phyloP scores from a whole-genome alignment of 92 coral and sea anemone genomes.

The Paramuricea clavata region DNA sequence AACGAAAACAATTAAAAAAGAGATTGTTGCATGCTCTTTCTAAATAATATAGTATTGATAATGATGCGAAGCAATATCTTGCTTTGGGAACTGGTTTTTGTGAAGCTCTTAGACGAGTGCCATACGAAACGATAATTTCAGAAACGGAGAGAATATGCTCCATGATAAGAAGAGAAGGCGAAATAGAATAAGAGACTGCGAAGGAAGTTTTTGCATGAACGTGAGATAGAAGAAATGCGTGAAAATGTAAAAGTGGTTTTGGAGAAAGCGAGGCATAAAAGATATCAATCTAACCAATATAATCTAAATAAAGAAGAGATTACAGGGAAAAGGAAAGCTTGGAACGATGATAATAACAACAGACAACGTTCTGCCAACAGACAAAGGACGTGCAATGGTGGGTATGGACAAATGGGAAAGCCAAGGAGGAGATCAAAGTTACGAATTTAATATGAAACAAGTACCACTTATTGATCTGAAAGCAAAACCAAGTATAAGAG shows the following conservation, averaged over 20 bases:
- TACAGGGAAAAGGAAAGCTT: not conserved
- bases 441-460: not conserved
- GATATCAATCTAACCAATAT: not conserved
- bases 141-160: not conserved
- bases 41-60: not conserved
- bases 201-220: not conserved
- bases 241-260: not conserved
- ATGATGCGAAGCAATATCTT: not conserved
- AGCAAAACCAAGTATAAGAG: slow-evolving; percentile 7
- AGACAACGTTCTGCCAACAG: not conserved
- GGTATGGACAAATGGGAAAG: not conserved
- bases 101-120: not conserved
- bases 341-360: not conserved
- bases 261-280: not conserved
- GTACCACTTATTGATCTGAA: not conserved
- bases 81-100: not conserved
- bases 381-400: not conserved
- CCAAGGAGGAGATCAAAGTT: not conserved
- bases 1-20: not conserved
- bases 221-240: not conserved
- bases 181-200: not conserved
- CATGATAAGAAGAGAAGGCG: not conserved
- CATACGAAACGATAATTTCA: not conserved
- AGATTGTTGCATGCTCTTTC: not conserved
- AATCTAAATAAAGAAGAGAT: not conserved